These are phyloP conservation scores for Lepus europaeus DNA, from an alignment of 2,113 vertebrate genomes.

Conservation along the genomic window DNA sequence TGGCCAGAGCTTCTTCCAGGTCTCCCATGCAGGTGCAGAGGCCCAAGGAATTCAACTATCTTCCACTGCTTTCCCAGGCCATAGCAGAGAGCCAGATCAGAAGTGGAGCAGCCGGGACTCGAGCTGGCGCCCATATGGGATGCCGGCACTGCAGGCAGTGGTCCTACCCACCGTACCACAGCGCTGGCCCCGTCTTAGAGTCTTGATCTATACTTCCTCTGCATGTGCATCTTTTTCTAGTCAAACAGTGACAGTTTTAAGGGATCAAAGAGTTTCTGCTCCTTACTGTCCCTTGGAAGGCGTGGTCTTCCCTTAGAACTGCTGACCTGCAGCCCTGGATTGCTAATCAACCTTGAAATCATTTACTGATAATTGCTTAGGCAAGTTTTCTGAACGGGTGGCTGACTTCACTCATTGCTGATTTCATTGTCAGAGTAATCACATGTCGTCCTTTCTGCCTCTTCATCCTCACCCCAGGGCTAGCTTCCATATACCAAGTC, in stretches of 20 bases:
- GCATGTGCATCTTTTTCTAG: constrained; percentile 20
- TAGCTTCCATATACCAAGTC: not conserved
- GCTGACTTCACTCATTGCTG: constrained; percentile 12
- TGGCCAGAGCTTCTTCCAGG: too few relatives aligned
- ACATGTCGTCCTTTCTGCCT: not conserved
- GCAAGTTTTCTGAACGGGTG: not conserved
- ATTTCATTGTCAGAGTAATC: constrained; percentile 29
- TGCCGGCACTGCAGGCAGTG: too few relatives aligned
- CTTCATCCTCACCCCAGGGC: not conserved
- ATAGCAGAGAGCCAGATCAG: too few relatives aligned
- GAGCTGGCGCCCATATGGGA: too few relatives aligned
- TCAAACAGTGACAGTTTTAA: constrained; percentile 27
- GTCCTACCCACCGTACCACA: too few relatives aligned
- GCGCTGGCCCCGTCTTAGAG: not conserved
- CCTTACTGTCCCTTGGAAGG: not conserved
- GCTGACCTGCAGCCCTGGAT: not conserved
- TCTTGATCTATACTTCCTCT: not conserved
- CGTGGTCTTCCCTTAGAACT: not conserved
- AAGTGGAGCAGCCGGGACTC: too few relatives aligned
- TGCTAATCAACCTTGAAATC: constrained; percentile 45
- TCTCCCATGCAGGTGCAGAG: too few relatives aligned
- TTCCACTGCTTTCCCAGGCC: too few relatives aligned
- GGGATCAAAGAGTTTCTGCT: constrained; percentile 11
- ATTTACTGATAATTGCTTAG: not conserved
- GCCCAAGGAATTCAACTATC: too few relatives aligned